Base-by-base conservation (phyloP, 2,888 invertebrate species). In the Falcaria lacertinaria region DNA sequence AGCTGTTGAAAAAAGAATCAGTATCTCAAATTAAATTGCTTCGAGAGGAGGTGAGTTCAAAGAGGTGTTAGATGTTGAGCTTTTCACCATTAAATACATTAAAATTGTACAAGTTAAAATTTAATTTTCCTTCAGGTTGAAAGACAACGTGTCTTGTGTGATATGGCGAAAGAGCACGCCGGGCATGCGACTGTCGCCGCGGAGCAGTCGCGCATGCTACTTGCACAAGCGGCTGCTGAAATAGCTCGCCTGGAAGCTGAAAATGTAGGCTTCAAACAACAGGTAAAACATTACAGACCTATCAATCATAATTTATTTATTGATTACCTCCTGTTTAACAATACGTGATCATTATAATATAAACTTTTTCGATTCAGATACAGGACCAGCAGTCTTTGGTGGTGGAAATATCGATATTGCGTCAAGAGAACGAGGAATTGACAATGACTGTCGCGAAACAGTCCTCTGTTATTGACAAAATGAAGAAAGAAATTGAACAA, bases 371-470 rank as follows among this genome's bases (percentile, higher is more conserved):
- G 17, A 52, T 69, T 46, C 61, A 88, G 89, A 86, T 89, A 42
- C 83, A 88, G 66, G 89, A 89, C 48, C 89, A 89, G 50, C 89
- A 88, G 44, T 88, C 88, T 0, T 54, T 89, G 13, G 89, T 88
- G 1, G 86, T 88, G 0, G 89, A 89, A 46, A 54, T 89, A 17
- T 88, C 89, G 8, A 56, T 89, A 11, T 79, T 89, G 25, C 86
- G 88, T 1, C 89, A 89, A 60, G 89, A 89, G 59, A 89, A 89
- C 45, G 88, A 89, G 50, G 89, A 89, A 50, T 59, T 89, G 15
- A 65, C 84, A 1, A 76, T 88, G 79, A 78, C 83, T 0, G 64
- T 82, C 1, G 87, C 87, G 4, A 88, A 83, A 45, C 88, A 89
- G 50, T 75, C 83, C 0, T 89, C 88, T 1, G 60, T 88, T 22